A percentile compares a stretch with the other conserved stretches of the same genome.
Conservation (phyloP, 1,140 invertebrate species). For the Diuraphis noxia region DNA sequence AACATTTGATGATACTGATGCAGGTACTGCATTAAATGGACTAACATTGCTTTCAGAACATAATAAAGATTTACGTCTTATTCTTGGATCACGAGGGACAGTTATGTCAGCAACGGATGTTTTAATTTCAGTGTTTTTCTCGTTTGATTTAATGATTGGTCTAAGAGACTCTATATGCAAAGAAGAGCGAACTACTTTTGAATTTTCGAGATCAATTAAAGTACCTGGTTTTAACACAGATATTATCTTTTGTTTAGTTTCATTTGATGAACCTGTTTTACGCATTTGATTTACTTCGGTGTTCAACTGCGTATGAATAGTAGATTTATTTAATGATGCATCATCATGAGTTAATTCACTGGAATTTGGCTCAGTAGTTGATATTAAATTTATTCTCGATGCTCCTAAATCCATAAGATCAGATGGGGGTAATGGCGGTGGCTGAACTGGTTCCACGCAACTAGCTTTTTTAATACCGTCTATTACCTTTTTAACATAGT, state of each 20-base stretch:
- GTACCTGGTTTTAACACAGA: slow-evolving; percentile 42
- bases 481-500: slow-evolving; percentile 19
- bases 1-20: not conserved
- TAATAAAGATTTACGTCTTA: not conserved
- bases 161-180: slow-evolving; percentile 25
- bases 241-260: not conserved
- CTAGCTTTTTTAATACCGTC: not conserved
- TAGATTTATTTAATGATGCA: not conserved
- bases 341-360: not conserved
- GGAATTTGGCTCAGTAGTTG: not conserved
- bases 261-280: not conserved
- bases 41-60: not conserved
- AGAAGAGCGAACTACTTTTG: slow-evolving; percentile 6
- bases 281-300: not conserved
- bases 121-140: not conserved
- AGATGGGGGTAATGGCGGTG: not conserved
- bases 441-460: not conserved
- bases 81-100: slow-evolving; percentile 32
- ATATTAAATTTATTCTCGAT: not conserved
- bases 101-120: not conserved
- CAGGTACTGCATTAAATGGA: not conserved
- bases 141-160: slow-evolving; percentile 16
- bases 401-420: not conserved
- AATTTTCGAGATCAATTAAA: slow-evolving; percentile 30
- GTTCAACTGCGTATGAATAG: not conserved